These are phyloP conservation scores for Platyscapa corneri DNA, from an alignment of 1,140 invertebrate species.

Conservation along the genomic window DNA sequence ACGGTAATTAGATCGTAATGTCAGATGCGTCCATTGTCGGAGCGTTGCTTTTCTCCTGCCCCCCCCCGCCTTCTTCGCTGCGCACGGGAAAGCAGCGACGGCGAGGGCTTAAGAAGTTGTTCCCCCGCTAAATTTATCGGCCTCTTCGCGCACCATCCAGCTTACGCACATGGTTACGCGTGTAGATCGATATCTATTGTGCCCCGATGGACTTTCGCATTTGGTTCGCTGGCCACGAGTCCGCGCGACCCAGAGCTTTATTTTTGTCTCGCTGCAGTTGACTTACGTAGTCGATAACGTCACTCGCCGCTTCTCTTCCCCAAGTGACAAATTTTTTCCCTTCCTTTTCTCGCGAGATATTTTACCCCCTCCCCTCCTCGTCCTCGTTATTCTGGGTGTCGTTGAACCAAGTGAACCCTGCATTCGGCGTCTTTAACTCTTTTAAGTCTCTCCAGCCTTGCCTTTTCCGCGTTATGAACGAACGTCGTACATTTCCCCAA, in stretches of 20 bases:
- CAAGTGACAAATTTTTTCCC: constrained; percentile 30
- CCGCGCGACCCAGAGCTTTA: not conserved
- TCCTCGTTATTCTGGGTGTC: no score
- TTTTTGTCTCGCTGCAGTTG: not conserved
- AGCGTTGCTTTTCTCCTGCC: not conserved
- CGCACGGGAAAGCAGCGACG: no score
- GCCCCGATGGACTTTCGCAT: not conserved
- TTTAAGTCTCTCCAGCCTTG: no score
- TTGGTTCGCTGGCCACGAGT: not conserved
- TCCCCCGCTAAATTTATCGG: constrained; percentile 23
- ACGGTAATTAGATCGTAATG: constrained; percentile 47
- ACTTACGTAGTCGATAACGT: constrained; percentile 30
- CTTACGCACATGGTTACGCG: not conserved
- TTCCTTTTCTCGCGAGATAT: not conserved
- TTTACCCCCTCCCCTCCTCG: no score
- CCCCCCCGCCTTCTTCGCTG: no score
- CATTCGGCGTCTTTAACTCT: not conserved
- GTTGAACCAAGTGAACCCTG: not conserved
- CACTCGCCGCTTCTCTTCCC: not conserved
- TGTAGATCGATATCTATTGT: constrained; percentile 32
- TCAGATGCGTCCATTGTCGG: constrained; percentile 49
- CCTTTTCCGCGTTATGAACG: no score
- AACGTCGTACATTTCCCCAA: no score
- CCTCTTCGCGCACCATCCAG: not conserved
- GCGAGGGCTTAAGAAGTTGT: constrained; percentile 2